These are phyloP conservation scores for Phaethon lepturus DNA, from an alignment of 2,113 vertebrate species.

Conservation along the genomic window DNA sequence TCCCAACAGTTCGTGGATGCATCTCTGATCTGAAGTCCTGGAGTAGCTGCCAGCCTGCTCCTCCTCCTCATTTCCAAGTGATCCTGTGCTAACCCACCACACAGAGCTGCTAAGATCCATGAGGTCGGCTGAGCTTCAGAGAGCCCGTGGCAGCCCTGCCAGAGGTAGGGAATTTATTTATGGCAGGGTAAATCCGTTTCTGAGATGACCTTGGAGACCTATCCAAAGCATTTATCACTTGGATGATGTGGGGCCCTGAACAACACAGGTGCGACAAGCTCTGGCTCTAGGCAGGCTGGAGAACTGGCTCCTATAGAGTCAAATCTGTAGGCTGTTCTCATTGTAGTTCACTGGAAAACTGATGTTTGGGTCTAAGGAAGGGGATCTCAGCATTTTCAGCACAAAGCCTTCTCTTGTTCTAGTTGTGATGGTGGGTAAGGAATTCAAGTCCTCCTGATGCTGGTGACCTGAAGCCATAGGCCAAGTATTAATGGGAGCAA, in stretches of 20 bases:
- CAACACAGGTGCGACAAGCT: not conserved
- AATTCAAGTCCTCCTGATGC: not conserved
- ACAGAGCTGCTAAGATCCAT: not conserved
- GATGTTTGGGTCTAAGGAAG: not conserved
- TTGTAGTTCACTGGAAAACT: not conserved
- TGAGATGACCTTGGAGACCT: not conserved
- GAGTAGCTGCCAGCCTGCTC: not conserved
- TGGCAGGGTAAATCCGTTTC: not conserved
- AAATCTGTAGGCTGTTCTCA: not conserved
- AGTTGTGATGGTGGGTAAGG: not conserved
- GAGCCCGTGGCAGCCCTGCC: not conserved
- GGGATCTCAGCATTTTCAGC: not conserved
- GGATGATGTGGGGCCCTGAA: not conserved
- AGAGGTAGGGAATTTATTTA: not conserved
- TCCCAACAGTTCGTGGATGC: not conserved
- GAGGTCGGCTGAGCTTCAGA: not conserved
- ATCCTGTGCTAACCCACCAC: not conserved
- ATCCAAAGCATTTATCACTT: not conserved
- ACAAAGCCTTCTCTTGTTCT: not conserved
- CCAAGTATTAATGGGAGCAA: not conserved
- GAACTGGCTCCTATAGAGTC: not conserved
- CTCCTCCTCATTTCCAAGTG: not conserved
- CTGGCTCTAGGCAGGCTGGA: not conserved
- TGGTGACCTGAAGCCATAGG: not conserved
- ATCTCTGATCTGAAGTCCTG: not conserved